A percentile compares a stretch with the other conserved stretches of the same genome.
These are phyloP conservation scores for Alcedo quadribrachys DNA, from an alignment of 2,797 vertebrate species.

Conservation along the genomic window DNA sequence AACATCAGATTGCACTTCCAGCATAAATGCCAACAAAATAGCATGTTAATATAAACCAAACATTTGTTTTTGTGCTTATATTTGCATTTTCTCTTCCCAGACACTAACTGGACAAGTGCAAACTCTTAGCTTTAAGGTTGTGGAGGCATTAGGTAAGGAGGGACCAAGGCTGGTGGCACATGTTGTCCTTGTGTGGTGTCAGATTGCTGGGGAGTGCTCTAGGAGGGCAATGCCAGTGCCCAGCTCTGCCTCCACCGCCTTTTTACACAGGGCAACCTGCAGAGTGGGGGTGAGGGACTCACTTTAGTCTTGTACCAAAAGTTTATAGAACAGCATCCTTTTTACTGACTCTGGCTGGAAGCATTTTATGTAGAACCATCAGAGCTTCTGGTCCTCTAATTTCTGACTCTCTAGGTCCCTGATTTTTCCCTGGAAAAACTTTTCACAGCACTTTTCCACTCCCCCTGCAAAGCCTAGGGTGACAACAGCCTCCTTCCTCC, in stretches of 20 bases:
- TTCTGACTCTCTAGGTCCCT: neutral
- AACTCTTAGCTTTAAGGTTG: neutral
- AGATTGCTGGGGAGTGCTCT: fast-evolving
- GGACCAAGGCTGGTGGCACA: fast-evolving
- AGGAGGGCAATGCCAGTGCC: neutral
- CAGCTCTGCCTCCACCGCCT: neutral
- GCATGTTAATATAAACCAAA: neutral
- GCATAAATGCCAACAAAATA: neutral
- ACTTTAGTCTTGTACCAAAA: neutral
- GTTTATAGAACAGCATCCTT: neutral
- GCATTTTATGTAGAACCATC: neutral
- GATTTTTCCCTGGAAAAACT: neutral
- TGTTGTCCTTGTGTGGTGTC: neutral
- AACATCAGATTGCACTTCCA: neutral
- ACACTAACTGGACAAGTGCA: neutral
- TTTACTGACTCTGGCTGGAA: neutral
- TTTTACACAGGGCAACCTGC: neutral
- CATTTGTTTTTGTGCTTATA: neutral
- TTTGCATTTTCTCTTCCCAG: neutral
- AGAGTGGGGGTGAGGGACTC: neutral
- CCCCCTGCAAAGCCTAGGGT: neutral
- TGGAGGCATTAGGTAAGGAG: neutral
- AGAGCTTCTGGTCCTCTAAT: neutral
- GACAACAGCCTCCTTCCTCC: neutral
- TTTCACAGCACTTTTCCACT: neutral